Evolutionary conservation across 2,113 vertebrate species (phyloP).

Genomic region (Parotia lawesii): DNA sequence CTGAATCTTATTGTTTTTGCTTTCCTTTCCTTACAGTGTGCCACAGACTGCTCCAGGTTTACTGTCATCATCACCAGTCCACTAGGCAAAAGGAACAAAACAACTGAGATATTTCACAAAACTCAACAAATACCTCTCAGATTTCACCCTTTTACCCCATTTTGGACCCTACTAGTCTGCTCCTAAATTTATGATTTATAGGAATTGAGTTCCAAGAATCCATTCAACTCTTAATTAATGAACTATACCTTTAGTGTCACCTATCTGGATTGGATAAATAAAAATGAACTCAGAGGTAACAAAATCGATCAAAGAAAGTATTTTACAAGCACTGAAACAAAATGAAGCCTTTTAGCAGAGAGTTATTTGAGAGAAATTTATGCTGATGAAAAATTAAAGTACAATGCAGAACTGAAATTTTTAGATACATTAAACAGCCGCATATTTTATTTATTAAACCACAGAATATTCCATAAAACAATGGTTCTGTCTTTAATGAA

Average conservation of each 20-base stretch:
- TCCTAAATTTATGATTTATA: not conserved
- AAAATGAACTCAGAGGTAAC: not conserved
- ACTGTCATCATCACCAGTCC: not conserved
- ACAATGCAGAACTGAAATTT: not conserved
- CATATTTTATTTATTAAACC: slow-evolving; percentile 22
- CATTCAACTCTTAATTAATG: not conserved
- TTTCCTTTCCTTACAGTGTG: not conserved
- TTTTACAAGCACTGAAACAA: not conserved
- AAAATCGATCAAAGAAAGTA: not conserved
- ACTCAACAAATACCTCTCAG: not conserved
- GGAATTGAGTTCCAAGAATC: not conserved
- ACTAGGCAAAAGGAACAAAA: not conserved
- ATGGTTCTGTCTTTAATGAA: slow-evolving; percentile 39
- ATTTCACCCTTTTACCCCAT: not conserved
- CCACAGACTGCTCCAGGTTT: not conserved
- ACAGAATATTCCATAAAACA: slow-evolving; percentile 40
- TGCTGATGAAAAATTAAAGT: not conserved
- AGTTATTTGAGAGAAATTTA: not conserved
- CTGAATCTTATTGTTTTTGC: not conserved
- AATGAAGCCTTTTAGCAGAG: not conserved
- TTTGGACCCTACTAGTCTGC: not conserved
- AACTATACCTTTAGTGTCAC: not conserved
- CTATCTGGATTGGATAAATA: not conserved
- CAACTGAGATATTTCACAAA: not conserved
- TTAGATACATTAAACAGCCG: not conserved